Evolutionary conservation across 2,888 invertebrate species (phyloP), one percentile per base, ranked within the genome.

Genomic region (Molanna angustata): DNA sequence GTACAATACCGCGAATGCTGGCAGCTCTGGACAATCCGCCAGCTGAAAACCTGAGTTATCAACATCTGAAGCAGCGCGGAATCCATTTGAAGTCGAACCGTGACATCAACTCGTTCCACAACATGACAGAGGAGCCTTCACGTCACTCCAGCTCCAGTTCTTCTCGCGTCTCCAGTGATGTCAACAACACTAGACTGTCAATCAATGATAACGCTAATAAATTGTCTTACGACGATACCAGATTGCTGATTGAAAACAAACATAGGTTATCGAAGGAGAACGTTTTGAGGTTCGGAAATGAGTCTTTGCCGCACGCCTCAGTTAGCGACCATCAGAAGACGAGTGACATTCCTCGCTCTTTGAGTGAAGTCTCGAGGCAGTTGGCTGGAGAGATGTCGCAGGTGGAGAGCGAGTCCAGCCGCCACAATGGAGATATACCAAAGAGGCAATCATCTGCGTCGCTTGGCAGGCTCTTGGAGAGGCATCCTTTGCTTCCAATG

Each of bases 181-280:
- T 81, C 33, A 72, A 82, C 20, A 80, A 82, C 62, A 76, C 82
- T 14, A 75, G 80, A 64, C 66, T 71, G 32, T 70, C 72, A 2
- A 52, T 54, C n/a, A 50, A 37, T 6, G 47, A 51, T 14, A 39
- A 21, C 9, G 35, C 35, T 2, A 39, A 20, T 2, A 48, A 48
- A 20, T 9, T 49, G 2, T 9, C 54, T 7, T 27, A 22, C 4
- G 50, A 49, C 13, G 51, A 72, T 68, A 49, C 59, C 70, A 35
- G 70, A 70, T 2, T 40, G 13, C 11, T 45, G 9, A 11, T 42
- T 9, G 33, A 40, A 14, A 46, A 40, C 31, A 63, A 63, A 3
- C 58, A 65, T 18, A 62, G 66, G 49, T 52, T 69, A 19, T 62
- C 66, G 48, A 62, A 64, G 47, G 70, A 70, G 17, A 58, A 58